Base-by-base conservation (phyloP, 2,888 invertebrate genomes). In the Dryadula phaetusa region DNA sequence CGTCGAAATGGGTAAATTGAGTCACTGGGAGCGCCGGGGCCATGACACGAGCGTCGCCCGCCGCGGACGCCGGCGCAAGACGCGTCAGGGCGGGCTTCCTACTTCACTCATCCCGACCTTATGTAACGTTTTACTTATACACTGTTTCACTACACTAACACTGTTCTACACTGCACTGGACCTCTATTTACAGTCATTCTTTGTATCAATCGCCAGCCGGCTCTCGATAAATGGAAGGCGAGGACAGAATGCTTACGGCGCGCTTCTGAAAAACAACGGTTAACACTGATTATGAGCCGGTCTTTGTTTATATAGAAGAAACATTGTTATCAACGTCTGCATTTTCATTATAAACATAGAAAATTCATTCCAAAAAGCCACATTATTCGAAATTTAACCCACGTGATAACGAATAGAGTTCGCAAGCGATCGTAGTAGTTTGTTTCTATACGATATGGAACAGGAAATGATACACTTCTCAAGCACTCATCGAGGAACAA, bases 11-110 rank as follows among this genome's bases (percentile, higher is more conserved):
- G 78, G 79, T 85, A 77, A 84, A 82, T 82, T 84, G 90, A 76
- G 93, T 88, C 94, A 97, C 96, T 86, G 97, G 96, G 92, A 97
- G 95, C 94, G 98, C 98, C 94, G 98, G 98, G 95, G 98, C 98
- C 98, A 98, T 98, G 95, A 96, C 94, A 96, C 95, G 93, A 94
- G 94, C 94, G 73, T 71, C 84, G 87, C 93, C 89, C 89, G 90
- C 93, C 93, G 93, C 81, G 82, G 83, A 84, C 87, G 85, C 87
- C 81, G 82, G 83, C 86, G 82, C 85, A 80, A 81, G 81, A 77
- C 82, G 85, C 84, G 82, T 90, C 88, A 90, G 83, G 85, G 85
- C 84, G 83, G 82, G 82, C 85, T 82, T 76, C 81, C 83, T 72
- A 77, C 75, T 77, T 81, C 80, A 75, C 80, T 79, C 92, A 92